Conservation (phyloP, 2,797 vertebrate genomes). For the Hozukius guyotensis region DNA sequence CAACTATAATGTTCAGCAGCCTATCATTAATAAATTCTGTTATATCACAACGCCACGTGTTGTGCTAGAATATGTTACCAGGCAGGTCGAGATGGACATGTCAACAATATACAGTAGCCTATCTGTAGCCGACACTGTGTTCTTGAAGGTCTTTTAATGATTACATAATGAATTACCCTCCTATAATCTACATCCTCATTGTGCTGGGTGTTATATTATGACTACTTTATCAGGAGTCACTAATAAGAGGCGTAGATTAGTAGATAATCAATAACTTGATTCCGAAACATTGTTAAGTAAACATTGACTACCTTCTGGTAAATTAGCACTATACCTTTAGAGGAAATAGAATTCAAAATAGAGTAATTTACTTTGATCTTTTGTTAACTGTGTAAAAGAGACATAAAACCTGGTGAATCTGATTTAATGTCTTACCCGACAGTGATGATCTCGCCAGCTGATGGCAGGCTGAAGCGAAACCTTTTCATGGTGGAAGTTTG, state of each 20-base stretch:
- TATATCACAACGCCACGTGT: background rate
- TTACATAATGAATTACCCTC: background rate
- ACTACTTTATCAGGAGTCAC: background rate
- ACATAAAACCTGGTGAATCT: background rate
- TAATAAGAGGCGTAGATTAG: background rate
- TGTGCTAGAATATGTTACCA: background rate
- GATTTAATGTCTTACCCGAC: background rate
- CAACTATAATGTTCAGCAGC: background rate
- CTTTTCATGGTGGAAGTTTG: background rate
- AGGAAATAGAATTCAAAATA: background rate
- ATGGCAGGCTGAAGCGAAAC: background rate
- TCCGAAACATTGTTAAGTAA: background rate
- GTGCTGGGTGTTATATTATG: background rate
- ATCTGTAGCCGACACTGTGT: background rate
- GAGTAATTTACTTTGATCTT: background rate
- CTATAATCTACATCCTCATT: background rate
- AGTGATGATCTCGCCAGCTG: background rate
- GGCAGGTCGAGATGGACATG: background rate
- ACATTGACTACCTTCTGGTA: background rate
- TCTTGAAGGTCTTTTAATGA: background rate
- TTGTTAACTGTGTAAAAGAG: background rate
- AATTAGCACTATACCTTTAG: background rate
- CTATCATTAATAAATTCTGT: background rate
- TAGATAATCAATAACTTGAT: background rate
- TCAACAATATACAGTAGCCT: background rate